These are phyloP conservation scores for Lontra canadensis DNA, from an alignment of 2,113 vertebrate genomes.

Conservation along the genomic window DNA sequence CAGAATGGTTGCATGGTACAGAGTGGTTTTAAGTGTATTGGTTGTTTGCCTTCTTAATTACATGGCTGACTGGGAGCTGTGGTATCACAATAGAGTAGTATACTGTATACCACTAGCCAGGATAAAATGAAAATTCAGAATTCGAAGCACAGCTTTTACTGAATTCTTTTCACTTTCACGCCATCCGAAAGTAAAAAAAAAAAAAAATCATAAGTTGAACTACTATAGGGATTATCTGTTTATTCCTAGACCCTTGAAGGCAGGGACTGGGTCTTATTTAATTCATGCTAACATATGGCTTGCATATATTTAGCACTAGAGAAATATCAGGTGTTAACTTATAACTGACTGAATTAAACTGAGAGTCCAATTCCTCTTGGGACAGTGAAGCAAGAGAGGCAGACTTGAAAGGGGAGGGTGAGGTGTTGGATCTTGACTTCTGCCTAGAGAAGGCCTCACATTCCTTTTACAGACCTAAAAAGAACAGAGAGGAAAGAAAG, in stretches of 20 bases:
- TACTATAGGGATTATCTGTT: not conserved
- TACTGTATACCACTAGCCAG: not conserved
- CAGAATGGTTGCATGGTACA: not conserved
- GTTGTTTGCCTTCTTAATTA: not conserved
- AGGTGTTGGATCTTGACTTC: not conserved
- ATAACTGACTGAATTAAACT: not conserved
- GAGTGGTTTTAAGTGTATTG: not conserved
- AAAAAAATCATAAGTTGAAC: not conserved
- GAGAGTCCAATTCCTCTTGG: not conserved
- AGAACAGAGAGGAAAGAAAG: slow-evolving; percentile 19
- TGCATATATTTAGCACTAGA: not conserved
- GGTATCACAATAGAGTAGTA: not conserved
- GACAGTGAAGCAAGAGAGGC: not conserved
- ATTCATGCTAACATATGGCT: not conserved
- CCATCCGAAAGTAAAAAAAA: not conserved
- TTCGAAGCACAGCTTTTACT: not conserved
- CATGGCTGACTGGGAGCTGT: not conserved
- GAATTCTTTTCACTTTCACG: not conserved
- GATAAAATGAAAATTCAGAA: not conserved
- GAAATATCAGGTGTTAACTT: not conserved
- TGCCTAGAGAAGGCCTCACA: not conserved
- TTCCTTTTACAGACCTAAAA: not conserved
- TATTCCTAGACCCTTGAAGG: not conserved
- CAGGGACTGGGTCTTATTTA: not conserved
- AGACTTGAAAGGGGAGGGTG: not conserved